Evolutionary conservation across 2,113 vertebrate genomes (phyloP).

Genomic region (Nansenia antarctica): DNA sequence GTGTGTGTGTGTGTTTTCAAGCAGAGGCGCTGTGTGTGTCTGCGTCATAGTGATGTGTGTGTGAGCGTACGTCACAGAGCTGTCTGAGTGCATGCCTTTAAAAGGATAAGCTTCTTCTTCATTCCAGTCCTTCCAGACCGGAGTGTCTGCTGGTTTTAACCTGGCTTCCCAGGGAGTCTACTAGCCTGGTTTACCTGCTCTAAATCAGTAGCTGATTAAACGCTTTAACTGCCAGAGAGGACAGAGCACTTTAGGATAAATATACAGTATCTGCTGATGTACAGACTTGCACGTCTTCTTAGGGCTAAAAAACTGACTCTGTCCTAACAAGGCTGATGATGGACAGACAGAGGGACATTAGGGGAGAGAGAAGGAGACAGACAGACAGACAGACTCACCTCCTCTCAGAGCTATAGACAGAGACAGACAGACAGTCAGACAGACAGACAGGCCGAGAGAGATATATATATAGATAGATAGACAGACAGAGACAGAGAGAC

Average conservation of each 20-base stretch:
- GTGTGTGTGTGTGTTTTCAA: conserved; percentile 5
- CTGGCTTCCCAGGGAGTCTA: conserved; percentile 21
- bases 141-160: conserved; percentile 1
- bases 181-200: conserved; percentile 29
- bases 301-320: neutral
- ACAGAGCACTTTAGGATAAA: neutral
- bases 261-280: neutral
- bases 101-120: conserved; percentile 38
- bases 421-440: too few relatives aligned
- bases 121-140: conserved; percentile 37
- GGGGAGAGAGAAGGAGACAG: too few relatives aligned
- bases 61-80: conserved; percentile 28
- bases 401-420: neutral
- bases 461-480: too few relatives aligned
- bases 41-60: conserved; percentile 20
- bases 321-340: too few relatives aligned
- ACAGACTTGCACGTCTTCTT: neutral
- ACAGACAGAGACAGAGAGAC: too few relatives aligned
- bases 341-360: too few relatives aligned
- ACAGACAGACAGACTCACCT: too few relatives aligned
- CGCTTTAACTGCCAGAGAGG: neutral
- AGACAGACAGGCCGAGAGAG: too few relatives aligned
- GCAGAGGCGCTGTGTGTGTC: conserved; percentile 19
- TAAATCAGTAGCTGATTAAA: conserved; percentile 20
- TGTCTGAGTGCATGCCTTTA: conserved; percentile 44